phyloP scores from a whole-genome alignment of 2,888 invertebrate genomes.

The Nomada goodeniana region DNA sequence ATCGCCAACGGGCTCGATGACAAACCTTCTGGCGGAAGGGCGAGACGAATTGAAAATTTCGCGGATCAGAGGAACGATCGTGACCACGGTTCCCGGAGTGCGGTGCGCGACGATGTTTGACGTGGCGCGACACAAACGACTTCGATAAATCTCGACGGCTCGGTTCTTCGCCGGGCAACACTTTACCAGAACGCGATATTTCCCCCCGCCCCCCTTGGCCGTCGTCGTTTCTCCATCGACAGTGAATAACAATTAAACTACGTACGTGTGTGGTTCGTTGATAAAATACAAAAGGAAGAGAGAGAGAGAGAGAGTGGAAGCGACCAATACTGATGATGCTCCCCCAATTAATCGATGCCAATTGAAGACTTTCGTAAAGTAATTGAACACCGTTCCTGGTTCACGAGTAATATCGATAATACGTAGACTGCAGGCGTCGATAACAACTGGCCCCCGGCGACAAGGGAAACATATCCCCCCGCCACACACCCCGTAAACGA shows the following conservation, averaged over 20 bases:
- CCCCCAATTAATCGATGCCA: neutral
- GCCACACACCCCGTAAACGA: neutral
- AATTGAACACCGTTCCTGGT: neutral
- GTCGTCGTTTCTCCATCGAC: neutral
- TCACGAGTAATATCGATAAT: conserved; percentile 24
- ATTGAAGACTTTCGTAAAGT: conserved; percentile 5
- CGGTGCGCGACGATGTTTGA: neutral
- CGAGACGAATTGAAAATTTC: conserved; percentile 54
- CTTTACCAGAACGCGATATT: conserved; percentile 26
- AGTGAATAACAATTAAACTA: neutral
- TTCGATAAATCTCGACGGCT: conserved; percentile 42
- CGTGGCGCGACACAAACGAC: neutral
- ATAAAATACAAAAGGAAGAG: neutral
- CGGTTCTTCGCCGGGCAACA: conserved; percentile 40
- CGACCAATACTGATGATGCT: neutral
- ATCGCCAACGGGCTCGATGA: neutral
- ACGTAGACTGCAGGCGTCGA: neutral
- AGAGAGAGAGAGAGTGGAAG: neutral
- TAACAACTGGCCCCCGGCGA: neutral
- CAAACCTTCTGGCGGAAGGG: conserved; percentile 1
- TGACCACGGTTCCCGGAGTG: conserved; percentile 5
- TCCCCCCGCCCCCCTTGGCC: neutral
- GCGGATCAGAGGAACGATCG: conserved; percentile 42
- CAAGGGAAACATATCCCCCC: conserved; percentile 6
- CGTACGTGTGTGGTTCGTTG: conserved; percentile 10